Evolutionary conservation across 2,113 vertebrate species (phyloP), one percentile per base, ranked within the genome.

Genomic region (Pseudorectes ferrugineus): DNA sequence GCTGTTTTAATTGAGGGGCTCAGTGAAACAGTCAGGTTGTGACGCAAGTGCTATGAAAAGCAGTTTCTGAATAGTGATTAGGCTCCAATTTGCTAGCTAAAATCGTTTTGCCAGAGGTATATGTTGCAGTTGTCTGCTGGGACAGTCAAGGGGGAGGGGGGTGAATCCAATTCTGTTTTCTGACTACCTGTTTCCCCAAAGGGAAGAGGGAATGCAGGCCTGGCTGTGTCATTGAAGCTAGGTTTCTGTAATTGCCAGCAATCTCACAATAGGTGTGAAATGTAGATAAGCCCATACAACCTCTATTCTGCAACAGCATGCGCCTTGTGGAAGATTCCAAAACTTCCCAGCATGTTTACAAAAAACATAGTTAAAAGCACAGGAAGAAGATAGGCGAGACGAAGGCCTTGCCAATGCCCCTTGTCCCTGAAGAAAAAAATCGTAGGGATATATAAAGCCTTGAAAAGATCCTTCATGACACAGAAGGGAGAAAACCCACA

Each of bases 111-210:
- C 11, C 2, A 2, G 61, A 65, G 11, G 20, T 48, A 6, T 12
- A 21, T 20, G 6, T 14, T 46, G 9, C 23, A 24, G 35, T 22
- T 84, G 14, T 45, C 43, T 49, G 21, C 17, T 58, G 19, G 46
- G 11, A 66, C 11, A 5, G 42, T 66, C 12, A 36, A 49, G 9
- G 5, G 0, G 2, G 6, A 31, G 0, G 0, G 19, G 22, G 13
- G 16, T 38, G 33, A 29, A 70, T 40, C 26, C 17, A 14, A 14
- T 62, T 55, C 42, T 61, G 19, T 21, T 84, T 66, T 54, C 35
- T 49, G 36, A 10, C 23, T 51, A 25, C 21, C 4, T 24, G 19
- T 42, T 58, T 36, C 8, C 40, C 26, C 0, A 2, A 42, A 51
- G 11, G 18, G 31, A 90, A 36, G 0, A 55, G 14, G 23, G 48